A percentile compares a stretch with the other conserved stretches of the same genome.
Evolutionary conservation across 1,140 invertebrate species (phyloP).

Genomic region (Protaetia brevitarsis): DNA sequence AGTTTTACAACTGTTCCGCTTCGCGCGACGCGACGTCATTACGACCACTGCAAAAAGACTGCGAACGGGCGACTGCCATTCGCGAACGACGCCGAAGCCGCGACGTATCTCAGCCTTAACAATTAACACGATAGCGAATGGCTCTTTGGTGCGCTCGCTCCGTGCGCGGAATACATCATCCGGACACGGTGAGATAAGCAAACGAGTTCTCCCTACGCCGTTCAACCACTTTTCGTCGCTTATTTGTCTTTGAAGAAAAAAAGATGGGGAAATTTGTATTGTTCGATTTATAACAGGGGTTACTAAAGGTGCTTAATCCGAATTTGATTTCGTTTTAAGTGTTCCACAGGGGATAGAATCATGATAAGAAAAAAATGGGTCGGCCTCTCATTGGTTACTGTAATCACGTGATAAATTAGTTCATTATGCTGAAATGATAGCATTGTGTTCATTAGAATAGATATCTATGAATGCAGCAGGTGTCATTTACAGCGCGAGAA

Average conservation of each 20-base stretch:
- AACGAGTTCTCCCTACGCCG: background rate
- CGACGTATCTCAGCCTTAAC: constrained; percentile 10
- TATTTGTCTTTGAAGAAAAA: too few species aligned
- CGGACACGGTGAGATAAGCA: background rate
- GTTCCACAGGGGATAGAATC: background rate
- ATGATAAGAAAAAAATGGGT: background rate
- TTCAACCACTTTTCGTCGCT: too few species aligned
- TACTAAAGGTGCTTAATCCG: too few species aligned
- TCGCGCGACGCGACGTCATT: background rate
- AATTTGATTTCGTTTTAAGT: constrained; percentile 11
- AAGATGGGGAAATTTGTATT: background rate
- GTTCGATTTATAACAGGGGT: background rate
- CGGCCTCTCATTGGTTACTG: background rate
- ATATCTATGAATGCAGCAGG: too few species aligned
- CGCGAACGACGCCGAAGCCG: background rate
- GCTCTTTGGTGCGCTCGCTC: background rate
- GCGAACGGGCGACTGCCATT: background rate
- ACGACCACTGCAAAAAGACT: background rate
- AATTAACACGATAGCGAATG: constrained; percentile 5
- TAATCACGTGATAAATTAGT: too few species aligned
- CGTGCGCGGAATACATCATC: constrained; percentile 2
- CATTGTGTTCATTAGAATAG: too few species aligned
- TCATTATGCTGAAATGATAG: too few species aligned
- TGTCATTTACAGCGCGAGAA: too few species aligned
- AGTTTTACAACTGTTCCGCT: constrained; percentile 3